phyloP scores from a whole-genome alignment of 2,797 vertebrate genomes.

The Channa striata region DNA sequence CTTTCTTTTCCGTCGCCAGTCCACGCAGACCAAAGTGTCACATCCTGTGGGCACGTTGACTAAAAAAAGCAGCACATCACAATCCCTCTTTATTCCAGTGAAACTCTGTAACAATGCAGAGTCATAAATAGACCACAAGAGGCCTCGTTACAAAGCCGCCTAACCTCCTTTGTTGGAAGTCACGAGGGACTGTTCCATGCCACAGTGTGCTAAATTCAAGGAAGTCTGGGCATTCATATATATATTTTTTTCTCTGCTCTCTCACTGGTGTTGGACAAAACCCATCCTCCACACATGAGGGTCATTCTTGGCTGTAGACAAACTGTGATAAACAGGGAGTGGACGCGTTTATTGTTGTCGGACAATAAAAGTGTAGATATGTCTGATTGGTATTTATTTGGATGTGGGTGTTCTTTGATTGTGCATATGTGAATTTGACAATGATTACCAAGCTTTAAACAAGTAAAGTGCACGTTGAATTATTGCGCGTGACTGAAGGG shows the following conservation, averaged over 20 bases:
- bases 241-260: conserved; percentile 53
- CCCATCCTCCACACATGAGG: conserved; percentile 36
- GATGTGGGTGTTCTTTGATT: too few species aligned
- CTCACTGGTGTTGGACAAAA: conserved; percentile 36
- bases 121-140: conserved; percentile 72
- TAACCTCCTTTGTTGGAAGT: conserved; percentile 69
- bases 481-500: too few species aligned
- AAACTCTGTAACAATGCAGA: conserved; percentile 67
- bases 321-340: conserved; percentile 32
- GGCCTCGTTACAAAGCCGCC: conserved; percentile 63
- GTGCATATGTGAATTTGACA: too few species aligned
- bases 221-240: conserved; percentile 80
- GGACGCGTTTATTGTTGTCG: neutral
- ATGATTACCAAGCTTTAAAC: too few species aligned
- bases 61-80: conserved; percentile 40
- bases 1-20: conserved; percentile 26
- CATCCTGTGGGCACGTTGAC: conserved; percentile 58
- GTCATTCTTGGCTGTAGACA: too few species aligned
- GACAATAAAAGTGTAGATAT: too few species aligned
- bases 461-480: too few species aligned
- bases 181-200: conserved; percentile 57
- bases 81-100: conserved; percentile 63
- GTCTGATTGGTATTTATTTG: too few species aligned
- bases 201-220: conserved; percentile 79
- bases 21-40: conserved; percentile 44